Conservation (phyloP, 2,113 vertebrate genomes). For the Nothobranchius kuhntae region DNA sequence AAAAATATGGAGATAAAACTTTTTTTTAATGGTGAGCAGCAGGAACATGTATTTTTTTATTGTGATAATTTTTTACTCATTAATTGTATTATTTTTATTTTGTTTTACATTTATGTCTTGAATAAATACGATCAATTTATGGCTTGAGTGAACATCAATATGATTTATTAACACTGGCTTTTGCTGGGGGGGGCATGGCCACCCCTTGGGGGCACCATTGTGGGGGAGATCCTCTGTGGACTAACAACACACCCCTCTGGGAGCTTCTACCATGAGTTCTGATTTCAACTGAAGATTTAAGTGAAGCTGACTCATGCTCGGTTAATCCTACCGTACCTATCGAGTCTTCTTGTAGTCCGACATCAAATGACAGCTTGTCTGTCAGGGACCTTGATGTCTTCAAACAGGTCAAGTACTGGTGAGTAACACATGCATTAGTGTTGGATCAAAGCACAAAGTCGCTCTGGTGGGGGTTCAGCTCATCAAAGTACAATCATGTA, state of each 20-base stretch:
- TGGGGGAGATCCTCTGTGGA: conserved; percentile 25
- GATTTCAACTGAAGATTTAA: conserved; percentile 29
- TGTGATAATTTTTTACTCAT: no score
- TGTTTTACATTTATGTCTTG: no score
- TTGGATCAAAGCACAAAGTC: conserved; percentile 11
- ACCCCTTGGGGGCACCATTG: no score
- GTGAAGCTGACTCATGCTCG: conserved; percentile 3
- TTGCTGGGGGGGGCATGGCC: no score
- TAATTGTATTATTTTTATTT: no score
- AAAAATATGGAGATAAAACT: no score
- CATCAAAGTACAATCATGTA: background rate
- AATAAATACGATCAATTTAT: no score
- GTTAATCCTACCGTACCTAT: conserved; percentile 79
- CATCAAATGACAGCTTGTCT: conserved; percentile 98
- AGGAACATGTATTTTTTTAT: no score
- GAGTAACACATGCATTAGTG: conserved; percentile 36
- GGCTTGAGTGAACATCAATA: no score
- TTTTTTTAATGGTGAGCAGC: no score
- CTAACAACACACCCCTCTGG: background rate
- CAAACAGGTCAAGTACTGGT: conserved; percentile 94
- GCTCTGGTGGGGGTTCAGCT: background rate
- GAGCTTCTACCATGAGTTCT: conserved; percentile 2
- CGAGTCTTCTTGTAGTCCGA: conserved; percentile 91
- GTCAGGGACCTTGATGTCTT: conserved; percentile 95
- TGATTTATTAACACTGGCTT: no score